phyloP scores from a whole-genome alignment of 2,888 invertebrate species.

The Leucophenga montana region DNA sequence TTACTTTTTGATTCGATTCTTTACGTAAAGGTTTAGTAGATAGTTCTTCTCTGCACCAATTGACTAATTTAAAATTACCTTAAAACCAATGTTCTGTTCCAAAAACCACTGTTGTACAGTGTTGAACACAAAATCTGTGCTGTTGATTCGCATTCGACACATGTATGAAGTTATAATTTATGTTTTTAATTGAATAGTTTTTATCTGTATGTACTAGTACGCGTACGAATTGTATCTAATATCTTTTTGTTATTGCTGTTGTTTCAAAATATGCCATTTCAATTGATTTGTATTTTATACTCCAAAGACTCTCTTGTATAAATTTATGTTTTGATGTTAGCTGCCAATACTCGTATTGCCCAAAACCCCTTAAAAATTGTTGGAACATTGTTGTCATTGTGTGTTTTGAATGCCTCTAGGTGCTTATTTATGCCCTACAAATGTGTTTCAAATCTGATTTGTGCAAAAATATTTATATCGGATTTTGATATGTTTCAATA shows the following conservation, averaged over 20 bases:
- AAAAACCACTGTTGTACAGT: too few relatives aligned
- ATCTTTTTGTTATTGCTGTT: slow-evolving; percentile 5
- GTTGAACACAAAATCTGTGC: too few relatives aligned
- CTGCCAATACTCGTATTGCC: too few relatives aligned
- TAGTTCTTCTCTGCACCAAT: too few relatives aligned
- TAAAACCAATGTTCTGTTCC: too few relatives aligned
- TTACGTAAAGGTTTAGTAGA: too few relatives aligned
- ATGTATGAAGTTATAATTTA: slow-evolving; percentile 19
- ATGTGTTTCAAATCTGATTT: too few relatives aligned
- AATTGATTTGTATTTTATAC: slow-evolving; percentile 65
- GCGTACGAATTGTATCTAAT: too few relatives aligned
- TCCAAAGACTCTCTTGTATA: slow-evolving; percentile 59
- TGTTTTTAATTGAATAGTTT: slow-evolving; percentile 17
- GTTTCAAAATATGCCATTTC: slow-evolving; percentile 49
- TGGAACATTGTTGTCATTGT: not conserved
- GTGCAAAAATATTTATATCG: too few relatives aligned
- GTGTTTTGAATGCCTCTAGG: not conserved
- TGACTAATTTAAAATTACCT: too few relatives aligned
- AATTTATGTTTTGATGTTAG: slow-evolving; percentile 63
- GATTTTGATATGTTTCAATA: too few relatives aligned
- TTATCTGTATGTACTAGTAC: not conserved
- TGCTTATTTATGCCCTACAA: slow-evolving; percentile 10
- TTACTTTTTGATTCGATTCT: too few relatives aligned
- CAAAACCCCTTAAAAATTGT: not conserved
- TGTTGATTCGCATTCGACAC: not conserved